phyloP scores from a whole-genome alignment of 2,888 invertebrate species.

The Dryobota labecula region DNA sequence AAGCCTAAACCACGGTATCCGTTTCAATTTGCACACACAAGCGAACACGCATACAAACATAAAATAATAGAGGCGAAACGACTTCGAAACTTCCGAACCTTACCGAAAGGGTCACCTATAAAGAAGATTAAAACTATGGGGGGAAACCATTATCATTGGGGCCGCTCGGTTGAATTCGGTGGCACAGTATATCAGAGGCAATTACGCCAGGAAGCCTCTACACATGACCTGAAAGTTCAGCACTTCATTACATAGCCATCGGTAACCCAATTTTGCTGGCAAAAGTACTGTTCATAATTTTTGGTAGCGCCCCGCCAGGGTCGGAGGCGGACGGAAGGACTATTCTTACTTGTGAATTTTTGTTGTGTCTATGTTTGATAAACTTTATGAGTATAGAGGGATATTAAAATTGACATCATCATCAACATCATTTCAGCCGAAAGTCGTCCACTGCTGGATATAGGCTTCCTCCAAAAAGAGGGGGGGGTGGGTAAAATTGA shows the following conservation, averaged over 20 bases:
- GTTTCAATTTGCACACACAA: constrained; percentile 59
- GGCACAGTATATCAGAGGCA: constrained; percentile 82
- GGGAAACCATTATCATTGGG: constrained; percentile 78
- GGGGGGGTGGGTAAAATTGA: no score
- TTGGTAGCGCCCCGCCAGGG: constrained; percentile 52
- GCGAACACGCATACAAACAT: constrained; percentile 65
- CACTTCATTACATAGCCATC: constrained; percentile 85
- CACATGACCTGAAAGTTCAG: constrained; percentile 87
- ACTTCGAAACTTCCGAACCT: constrained; percentile 74
- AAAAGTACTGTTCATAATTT: constrained; percentile 77
- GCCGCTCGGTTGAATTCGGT: constrained; percentile 73
- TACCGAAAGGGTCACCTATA: constrained; percentile 82
- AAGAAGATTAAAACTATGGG: constrained; percentile 88
- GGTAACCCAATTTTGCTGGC: constrained; percentile 77
- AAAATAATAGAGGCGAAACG: constrained; percentile 74
- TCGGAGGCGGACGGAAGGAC: constrained; percentile 22
- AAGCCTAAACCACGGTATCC: constrained; percentile 53
- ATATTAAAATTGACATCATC: neutral
- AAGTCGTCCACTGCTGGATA: no score
- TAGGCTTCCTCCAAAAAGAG: no score
- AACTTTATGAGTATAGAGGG: neutral
- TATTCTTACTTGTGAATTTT: neutral
- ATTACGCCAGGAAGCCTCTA: constrained; percentile 78
- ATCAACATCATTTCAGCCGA: no score
- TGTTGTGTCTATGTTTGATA: neutral